Base-by-base conservation (phyloP, 2,797 vertebrate genomes). In the Manis javanica region DNA sequence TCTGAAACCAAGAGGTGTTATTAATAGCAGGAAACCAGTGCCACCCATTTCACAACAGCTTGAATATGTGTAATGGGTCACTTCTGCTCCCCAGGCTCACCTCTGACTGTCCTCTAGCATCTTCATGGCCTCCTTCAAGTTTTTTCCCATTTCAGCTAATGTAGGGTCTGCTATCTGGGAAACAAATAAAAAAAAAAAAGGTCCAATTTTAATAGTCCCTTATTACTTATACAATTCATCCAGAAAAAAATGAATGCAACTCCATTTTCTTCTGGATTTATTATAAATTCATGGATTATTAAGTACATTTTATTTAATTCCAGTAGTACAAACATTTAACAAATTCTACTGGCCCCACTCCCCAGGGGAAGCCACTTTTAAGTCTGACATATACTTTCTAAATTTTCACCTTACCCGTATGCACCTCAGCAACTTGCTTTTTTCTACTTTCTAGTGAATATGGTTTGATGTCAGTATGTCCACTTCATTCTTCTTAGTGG, bases 91-190 rank as follows among this genome's bases (percentile, higher is more conserved):
- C 26, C 77, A 55, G 26, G 82, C 72, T 81, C 95, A 99, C 99
- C 98, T 99, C 92, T 99, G 99, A 96, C 98, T 98, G 68, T 99
- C 99, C 97, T 99, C 99, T 64, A 99, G 98, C 97, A 99, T 99
- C 98, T 98, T 99, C 99, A 99, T 99, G 64, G 99, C 99, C 95
- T 99, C 99, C 14, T 99, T 99, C 96, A 99, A 98, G 97, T 99
- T 99, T 96, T 98, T 99, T 42, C 99, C 99, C 99, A 99, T 99
- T 98, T 99, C 99, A 97, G 98, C 98, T 77, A 99, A 98, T 3
- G 99, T 99, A 59, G 99, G 98, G 97, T 99, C 99, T 66, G 99
- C 99, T 99, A 99, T 98, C 98, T 99, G 98, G 93, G 78, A 93
- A 79, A 85, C 8, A 81, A 82, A 69, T 24, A 14, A 64, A 77